Conservation (phyloP, 2,113 vertebrate genomes). For the Festucalex cinctus region DNA sequence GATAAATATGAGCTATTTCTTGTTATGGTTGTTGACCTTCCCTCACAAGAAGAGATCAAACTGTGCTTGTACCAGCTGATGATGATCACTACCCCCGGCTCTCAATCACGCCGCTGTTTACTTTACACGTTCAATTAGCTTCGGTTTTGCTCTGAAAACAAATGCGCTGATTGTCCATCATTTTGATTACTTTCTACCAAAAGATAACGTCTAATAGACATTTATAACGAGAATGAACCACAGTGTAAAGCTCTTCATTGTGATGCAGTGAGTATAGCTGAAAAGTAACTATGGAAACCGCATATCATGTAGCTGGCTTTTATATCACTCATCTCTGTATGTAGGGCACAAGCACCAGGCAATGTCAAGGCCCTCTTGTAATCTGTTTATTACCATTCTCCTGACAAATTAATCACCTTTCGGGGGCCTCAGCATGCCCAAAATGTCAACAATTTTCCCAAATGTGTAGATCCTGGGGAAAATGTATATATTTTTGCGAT, state of each 20-base stretch:
- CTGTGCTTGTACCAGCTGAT: constrained; percentile 18
- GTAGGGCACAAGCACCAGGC: not conserved
- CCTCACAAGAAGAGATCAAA: constrained; percentile 14
- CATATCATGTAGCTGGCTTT: not conserved
- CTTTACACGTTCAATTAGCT: constrained; percentile 18
- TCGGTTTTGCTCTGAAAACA: constrained; percentile 1
- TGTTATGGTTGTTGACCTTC: not conserved
- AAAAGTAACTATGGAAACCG: not conserved
- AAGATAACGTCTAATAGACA: not conserved
- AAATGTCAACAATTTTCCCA: too few species aligned
- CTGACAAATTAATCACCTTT: too few species aligned
- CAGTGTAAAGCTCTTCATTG: not conserved
- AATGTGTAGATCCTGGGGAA: too few species aligned
- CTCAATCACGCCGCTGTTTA: constrained; percentile 4
- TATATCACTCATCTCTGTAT: not conserved
- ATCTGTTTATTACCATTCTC: not conserved
- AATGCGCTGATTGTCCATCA: not conserved
- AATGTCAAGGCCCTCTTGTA: too few species aligned
- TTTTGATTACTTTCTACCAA: not conserved
- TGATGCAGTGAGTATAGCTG: not conserved
- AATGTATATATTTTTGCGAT: too few species aligned
- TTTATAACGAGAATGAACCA: not conserved
- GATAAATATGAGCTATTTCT: not conserved
- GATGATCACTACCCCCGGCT: constrained; percentile 9
- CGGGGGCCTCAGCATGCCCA: too few species aligned